Conservation (phyloP, 2,797 vertebrate species). For the Peromyscus aztecus region DNA sequence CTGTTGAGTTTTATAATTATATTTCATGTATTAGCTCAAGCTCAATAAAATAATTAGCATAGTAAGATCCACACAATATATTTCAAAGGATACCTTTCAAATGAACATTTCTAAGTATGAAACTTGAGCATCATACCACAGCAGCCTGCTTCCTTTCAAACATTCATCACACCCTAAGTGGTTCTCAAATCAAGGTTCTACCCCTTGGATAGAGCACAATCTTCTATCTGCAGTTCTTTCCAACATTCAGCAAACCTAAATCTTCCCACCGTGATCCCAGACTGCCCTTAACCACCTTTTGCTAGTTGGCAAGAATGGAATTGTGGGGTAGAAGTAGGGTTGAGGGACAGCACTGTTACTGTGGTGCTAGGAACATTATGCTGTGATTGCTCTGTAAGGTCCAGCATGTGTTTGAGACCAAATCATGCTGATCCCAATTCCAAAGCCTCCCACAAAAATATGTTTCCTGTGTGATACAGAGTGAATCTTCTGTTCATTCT, state of each 20-base stretch:
- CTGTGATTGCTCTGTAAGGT: not conserved
- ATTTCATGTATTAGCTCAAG: not conserved
- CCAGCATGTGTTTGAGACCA: not conserved
- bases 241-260: not conserved
- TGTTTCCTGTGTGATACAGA: not conserved
- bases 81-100: not conserved
- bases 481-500: slow-evolving; percentile 25
- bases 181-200: not conserved
- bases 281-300: not conserved
- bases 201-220: not conserved
- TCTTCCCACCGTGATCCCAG: not conserved
- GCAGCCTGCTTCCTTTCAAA: not conserved
- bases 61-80: not conserved
- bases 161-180: not conserved
- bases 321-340: not conserved
- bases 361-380: not conserved
- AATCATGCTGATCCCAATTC: not conserved
- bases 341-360: not conserved
- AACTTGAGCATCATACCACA: not conserved
- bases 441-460: slow-evolving; percentile 48
- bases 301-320: not conserved
- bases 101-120: slow-evolving; percentile 1
- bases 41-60: not conserved
- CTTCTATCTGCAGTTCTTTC: not conserved
- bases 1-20: not conserved